These are phyloP conservation scores for Dolichotis patagonum DNA, from an alignment of 2,113 vertebrate species.

Conservation along the genomic window DNA sequence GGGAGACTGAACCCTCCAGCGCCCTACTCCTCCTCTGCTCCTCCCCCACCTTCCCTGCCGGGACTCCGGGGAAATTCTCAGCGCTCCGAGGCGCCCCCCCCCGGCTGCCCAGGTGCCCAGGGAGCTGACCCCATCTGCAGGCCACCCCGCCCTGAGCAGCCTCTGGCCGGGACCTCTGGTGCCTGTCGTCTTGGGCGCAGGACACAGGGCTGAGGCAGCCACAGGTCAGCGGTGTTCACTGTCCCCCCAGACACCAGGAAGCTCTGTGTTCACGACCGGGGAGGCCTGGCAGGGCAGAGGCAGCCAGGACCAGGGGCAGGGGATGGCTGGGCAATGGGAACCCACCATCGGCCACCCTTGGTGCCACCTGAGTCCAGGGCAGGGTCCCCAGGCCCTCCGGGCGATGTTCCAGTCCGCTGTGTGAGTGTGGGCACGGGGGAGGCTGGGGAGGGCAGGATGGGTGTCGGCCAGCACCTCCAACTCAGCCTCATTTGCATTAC, in stretches of 20 bases:
- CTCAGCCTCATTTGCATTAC: conserved; percentile 80
- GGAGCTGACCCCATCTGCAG: not conserved
- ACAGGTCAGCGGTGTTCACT: not conserved
- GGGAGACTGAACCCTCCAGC: not conserved
- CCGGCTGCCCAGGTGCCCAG: not conserved
- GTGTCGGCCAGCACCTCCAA: conserved; percentile 80
- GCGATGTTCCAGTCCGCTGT: conserved; percentile 34
- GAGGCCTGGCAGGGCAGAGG: not conserved
- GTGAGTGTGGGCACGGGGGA: conserved; percentile 31
- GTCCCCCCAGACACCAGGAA: not conserved
- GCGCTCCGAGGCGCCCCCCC: not conserved
- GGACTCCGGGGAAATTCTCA: not conserved
- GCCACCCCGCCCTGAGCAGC: too few relatives aligned
- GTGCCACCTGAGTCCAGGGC: not conserved
- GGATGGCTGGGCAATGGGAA: not conserved
- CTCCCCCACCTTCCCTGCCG: not conserved
- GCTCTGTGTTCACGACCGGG: not conserved
- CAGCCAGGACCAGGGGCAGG: not conserved
- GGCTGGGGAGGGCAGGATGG: conserved; percentile 77
- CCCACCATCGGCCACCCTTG: not conserved
- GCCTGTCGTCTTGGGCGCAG: not conserved
- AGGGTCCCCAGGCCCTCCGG: not conserved
- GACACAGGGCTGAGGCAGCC: not conserved
- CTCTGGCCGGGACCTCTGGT: not conserved
- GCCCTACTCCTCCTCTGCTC: too few relatives aligned